Evolutionary conservation across 2,888 invertebrate species (phyloP).

Genomic region (Tolmerus cingulatus): DNA sequence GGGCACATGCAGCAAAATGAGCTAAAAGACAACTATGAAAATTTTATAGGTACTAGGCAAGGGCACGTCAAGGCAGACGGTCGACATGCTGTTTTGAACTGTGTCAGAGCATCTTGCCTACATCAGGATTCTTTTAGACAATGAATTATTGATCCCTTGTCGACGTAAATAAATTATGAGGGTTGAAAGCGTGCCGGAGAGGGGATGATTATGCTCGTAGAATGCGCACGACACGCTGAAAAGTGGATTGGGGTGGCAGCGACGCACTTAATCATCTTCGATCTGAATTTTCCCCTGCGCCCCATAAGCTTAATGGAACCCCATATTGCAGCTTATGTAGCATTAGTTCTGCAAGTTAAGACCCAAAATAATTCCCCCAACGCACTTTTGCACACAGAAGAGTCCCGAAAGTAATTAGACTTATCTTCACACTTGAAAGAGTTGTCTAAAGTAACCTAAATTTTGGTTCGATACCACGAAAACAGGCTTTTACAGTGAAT

Average conservation of each 20-base stretch:
- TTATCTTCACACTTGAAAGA: neutral
- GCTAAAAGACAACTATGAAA: conserved; percentile 26
- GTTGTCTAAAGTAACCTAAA: neutral
- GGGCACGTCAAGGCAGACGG: neutral
- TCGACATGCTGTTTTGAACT: neutral
- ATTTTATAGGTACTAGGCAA: neutral
- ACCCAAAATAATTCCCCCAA: neutral
- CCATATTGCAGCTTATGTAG: neutral
- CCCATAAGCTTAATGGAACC: neutral
- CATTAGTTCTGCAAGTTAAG: neutral
- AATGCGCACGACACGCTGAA: neutral
- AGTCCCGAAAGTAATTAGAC: neutral
- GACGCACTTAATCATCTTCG: conserved; percentile 3
- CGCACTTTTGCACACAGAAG: neutral
- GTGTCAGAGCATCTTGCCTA: conserved; percentile 37
- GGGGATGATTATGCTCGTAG: neutral
- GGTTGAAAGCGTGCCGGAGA: conserved; percentile 50
- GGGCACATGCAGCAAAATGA: neutral
- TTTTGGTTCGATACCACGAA: neutral
- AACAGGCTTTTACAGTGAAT: neutral
- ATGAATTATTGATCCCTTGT: conserved; percentile 61
- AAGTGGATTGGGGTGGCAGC: neutral
- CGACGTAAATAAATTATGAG: conserved; percentile 63
- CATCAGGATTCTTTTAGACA: conserved; percentile 48
- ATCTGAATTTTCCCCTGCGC: neutral